Percentiles rank a stretch among this genome's conserved stretches.
These are phyloP conservation scores for Nasonovia ribisnigri DNA, from an alignment of 2,888 invertebrate genomes.

Conservation along the genomic window DNA sequence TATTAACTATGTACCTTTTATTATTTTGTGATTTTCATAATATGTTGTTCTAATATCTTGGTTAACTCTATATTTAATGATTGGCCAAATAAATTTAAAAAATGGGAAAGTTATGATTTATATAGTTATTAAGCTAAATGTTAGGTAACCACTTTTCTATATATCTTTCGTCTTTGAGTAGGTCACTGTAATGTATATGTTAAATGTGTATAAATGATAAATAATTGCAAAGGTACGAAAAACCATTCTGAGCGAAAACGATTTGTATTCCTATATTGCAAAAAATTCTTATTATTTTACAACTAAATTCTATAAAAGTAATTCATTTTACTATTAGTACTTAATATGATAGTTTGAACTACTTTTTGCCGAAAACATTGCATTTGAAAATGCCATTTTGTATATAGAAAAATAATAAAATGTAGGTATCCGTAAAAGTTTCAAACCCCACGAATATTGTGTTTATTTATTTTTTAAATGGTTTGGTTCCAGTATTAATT, in stretches of 20 bases:
- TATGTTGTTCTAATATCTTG: not conserved
- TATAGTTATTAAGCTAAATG: too few species aligned
- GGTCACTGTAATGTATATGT: not conserved
- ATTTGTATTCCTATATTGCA: not conserved
- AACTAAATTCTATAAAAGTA: not conserved
- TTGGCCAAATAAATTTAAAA: not conserved
- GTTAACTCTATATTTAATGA: not conserved
- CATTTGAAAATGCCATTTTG: not conserved
- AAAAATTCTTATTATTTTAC: too few species aligned
- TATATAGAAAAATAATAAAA: not conserved
- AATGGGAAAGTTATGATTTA: too few species aligned
- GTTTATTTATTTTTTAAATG: not conserved
- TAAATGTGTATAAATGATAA: not conserved
- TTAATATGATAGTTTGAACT: not conserved
- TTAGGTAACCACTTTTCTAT: not conserved
- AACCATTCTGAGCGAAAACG: not conserved
- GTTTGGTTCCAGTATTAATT: too few species aligned
- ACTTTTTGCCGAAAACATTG: not conserved
- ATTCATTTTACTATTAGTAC: not conserved
- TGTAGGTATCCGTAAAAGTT: not conserved
- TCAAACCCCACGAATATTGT: not conserved
- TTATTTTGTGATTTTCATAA: too few species aligned
- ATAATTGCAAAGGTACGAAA: not conserved
- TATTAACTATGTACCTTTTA: not conserved
- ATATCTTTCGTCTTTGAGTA: not conserved